phyloP scores from a whole-genome alignment of 2,888 invertebrate species.

The Luperina testacea region DNA sequence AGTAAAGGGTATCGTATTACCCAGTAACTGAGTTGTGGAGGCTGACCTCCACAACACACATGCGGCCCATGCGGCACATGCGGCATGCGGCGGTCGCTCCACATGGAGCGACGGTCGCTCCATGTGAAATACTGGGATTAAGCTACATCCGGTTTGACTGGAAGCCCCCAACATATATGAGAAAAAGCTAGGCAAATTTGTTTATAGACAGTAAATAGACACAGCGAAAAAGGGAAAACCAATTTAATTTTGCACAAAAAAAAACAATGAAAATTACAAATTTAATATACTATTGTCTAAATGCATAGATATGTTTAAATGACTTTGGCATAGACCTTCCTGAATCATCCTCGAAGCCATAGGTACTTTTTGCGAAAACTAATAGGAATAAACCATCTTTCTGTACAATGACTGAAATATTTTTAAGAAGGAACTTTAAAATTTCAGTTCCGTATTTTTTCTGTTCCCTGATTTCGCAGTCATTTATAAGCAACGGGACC shows the following conservation, averaged over 20 bases:
- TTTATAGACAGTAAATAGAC: not conserved
- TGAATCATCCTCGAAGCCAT: not conserved
- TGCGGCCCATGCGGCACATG: too few relatives aligned
- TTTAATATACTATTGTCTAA: not conserved
- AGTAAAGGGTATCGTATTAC: not conserved
- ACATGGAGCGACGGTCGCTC: too few relatives aligned
- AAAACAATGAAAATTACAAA: not conserved
- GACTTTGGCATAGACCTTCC: not conserved
- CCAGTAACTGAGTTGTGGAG: not conserved
- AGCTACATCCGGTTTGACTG: not conserved
- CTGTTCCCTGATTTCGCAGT: conserved; percentile 52
- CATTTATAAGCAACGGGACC: conserved; percentile 59
- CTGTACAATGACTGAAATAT: conserved; percentile 2
- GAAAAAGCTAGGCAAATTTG: not conserved
- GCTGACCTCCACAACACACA: too few relatives aligned
- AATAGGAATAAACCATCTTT: conserved; percentile 3
- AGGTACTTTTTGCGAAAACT: not conserved
- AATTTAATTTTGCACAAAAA: not conserved
- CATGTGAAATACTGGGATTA: not conserved
- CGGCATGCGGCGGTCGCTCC: not conserved
- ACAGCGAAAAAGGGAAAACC: not conserved
- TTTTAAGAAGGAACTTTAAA: conserved; percentile 31
- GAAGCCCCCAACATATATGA: not conserved
- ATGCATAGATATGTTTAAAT: not conserved
- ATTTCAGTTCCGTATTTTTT: conserved; percentile 41